A percentile compares a stretch with the other conserved stretches of the same genome.
These are phyloP conservation scores for Sussaba pulchella DNA, from an alignment of 2,888 invertebrate genomes.

Conservation along the genomic window DNA sequence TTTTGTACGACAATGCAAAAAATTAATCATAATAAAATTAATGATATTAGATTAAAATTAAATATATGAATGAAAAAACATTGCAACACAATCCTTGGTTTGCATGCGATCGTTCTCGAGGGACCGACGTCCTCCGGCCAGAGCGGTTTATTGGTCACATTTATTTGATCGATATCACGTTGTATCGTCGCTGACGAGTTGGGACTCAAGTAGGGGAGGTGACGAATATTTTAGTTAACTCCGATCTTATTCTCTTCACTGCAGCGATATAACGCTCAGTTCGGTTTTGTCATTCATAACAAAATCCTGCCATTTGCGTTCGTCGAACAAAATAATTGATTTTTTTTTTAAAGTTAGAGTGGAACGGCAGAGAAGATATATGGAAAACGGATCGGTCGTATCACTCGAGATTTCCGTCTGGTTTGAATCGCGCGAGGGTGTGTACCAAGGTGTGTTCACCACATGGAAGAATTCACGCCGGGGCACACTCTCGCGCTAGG, in stretches of 20 bases:
- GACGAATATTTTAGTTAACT: neutral
- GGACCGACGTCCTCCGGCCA: conserved; percentile 29
- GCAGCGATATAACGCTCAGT: neutral
- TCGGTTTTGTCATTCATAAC: no score
- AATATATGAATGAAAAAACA: neutral
- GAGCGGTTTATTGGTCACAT: conserved; percentile 69
- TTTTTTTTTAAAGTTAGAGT: neutral
- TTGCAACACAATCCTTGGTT: neutral
- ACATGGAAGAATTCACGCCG: conserved; percentile 81
- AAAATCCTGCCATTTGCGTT: neutral
- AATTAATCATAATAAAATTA: no score
- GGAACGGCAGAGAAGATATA: conserved; percentile 50
- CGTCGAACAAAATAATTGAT: neutral
- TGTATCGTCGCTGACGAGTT: neutral
- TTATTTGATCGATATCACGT: conserved; percentile 68
- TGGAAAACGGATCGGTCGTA: conserved; percentile 68
- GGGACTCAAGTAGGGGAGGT: neutral
- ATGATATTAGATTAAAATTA: no score
- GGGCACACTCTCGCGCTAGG: conserved; percentile 71
- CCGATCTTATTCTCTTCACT: neutral
- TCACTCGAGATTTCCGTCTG: conserved; percentile 66
- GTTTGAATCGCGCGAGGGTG: conserved; percentile 78
- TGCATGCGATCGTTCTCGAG: conserved; percentile 25
- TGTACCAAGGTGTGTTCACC: conserved; percentile 81
- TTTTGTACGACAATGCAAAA: conserved; percentile 16